Percentiles rank a stretch among this genome's conserved stretches.
Evolutionary conservation across 1,140 invertebrate species (phyloP).

Genomic region (Pectinophora gossypiella): DNA sequence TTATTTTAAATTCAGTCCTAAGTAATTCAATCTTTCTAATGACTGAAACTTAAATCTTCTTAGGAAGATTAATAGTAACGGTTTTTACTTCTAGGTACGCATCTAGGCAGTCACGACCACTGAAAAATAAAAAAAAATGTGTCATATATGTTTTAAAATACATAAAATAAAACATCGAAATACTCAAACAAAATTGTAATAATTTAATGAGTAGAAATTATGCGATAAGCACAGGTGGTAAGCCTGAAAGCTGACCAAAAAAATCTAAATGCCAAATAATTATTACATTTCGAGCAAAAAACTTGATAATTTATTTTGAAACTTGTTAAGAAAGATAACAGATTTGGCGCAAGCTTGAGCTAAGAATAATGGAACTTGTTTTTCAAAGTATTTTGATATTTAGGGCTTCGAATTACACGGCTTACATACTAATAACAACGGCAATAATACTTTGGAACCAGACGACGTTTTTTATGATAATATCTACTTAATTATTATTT

Average conservation of each 20-base stretch:
- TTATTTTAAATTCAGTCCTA: no score
- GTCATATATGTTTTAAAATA: not conserved
- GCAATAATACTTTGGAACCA: not conserved
- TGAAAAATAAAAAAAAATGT: slow-evolving; percentile 5
- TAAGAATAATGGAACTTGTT: no score
- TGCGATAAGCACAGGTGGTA: no score
- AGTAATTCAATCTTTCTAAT: no score
- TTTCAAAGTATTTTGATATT: not conserved
- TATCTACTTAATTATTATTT: not conserved
- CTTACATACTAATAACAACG: not conserved
- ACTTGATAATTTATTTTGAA: no score
- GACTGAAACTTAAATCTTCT: slow-evolving; percentile 27
- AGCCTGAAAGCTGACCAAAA: no score
- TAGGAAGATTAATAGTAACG: slow-evolving; percentile 23
- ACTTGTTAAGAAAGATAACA: no score
- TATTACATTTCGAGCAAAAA: no score
- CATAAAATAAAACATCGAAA: not conserved
- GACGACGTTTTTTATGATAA: not conserved
- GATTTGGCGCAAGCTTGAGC: no score
- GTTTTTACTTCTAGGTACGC: slow-evolving; percentile 37
- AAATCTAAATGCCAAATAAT: no score
- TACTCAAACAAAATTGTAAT: not conserved
- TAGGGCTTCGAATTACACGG: not conserved
- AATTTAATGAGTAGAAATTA: no score
- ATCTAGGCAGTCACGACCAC: slow-evolving; percentile 22